Conservation (phyloP, 1,140 invertebrate genomes). For the Leguminivora glycinivorella region DNA sequence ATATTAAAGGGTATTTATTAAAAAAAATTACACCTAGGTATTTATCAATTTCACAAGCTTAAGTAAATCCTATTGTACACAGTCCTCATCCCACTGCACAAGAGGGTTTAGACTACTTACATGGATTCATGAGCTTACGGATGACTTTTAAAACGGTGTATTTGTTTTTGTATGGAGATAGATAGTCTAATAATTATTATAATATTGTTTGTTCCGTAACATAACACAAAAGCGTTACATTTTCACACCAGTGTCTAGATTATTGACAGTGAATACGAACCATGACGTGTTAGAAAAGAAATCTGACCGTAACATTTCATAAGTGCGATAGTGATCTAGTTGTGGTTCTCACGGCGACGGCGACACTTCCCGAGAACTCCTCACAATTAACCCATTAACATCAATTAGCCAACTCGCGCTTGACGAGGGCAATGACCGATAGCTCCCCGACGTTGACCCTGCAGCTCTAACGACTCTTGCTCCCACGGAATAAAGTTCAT, state of each 20-base stretch:
- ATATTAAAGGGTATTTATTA: too few relatives aligned
- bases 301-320: conserved; percentile 24
- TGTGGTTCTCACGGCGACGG: conserved; percentile 23
- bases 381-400: conserved; percentile 70
- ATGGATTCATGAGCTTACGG: too few relatives aligned
- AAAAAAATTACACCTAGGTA: too few relatives aligned
- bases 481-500: background rate
- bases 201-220: background rate
- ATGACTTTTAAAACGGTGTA: too few relatives aligned
- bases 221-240: background rate
- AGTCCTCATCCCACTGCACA: too few relatives aligned
- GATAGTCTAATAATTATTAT: background rate
- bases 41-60: too few relatives aligned
- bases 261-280: conserved; percentile 19
- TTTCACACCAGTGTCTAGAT: conserved; percentile 2
- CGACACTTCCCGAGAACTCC: conserved; percentile 44
- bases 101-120: too few relatives aligned
- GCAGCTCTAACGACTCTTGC: background rate
- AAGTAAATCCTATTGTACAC: too few relatives aligned
- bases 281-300: conserved; percentile 21
- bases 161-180: background rate
- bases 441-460: background rate
- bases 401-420: conserved; percentile 49
- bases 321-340: conserved; percentile 27
- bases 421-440: conserved; percentile 42